A percentile compares a stretch with the other conserved stretches of the same genome.
These are phyloP conservation scores for Prietella phreatophila DNA, from an alignment of 2,113 vertebrate genomes.

Conservation along the genomic window DNA sequence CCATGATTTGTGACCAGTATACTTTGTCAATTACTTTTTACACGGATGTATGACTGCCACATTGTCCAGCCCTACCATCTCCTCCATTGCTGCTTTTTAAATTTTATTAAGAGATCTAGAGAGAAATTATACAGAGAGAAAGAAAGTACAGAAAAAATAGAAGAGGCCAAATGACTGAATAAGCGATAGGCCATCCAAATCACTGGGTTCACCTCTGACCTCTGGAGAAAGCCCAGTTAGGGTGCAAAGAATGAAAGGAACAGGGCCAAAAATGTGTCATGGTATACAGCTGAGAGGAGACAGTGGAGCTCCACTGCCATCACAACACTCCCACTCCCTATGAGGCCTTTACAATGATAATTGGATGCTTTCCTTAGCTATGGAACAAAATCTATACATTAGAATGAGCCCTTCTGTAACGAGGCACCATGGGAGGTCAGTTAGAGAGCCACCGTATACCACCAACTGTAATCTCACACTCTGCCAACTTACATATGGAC, in stretches of 20 bases:
- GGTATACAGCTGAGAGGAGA: slow-evolving; percentile 43
- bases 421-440: slow-evolving; percentile 54
- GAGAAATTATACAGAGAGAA: slow-evolving; percentile 17
- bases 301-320: not conserved
- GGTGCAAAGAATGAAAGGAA: slow-evolving; percentile 38
- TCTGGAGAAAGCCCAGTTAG: slow-evolving; percentile 20
- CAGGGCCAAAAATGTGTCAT: not conserved
- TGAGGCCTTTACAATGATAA: slow-evolving; percentile 70
- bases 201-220: slow-evolving; percentile 54
- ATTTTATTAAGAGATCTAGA: not conserved
- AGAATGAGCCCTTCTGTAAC: slow-evolving; percentile 64
- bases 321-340: slow-evolving; percentile 42
- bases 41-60: not conserved
- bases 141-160: slow-evolving; percentile 1
- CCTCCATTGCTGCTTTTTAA: not conserved
- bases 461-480: slow-evolving; percentile 29
- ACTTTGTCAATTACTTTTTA: not conserved
- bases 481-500: slow-evolving; percentile 30
- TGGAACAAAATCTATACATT: slow-evolving; percentile 59
- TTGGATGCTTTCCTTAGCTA: slow-evolving; percentile 63
- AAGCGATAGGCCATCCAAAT: not conserved
- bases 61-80: not conserved
- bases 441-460: slow-evolving; percentile 45
- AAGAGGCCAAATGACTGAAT: not conserved
- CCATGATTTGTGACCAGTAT: slow-evolving; percentile 41